Percentiles rank a stretch among this genome's conserved stretches.
Evolutionary conservation across 2,888 invertebrate genomes (phyloP).

Genomic region (Zygogramma bicolorata): DNA sequence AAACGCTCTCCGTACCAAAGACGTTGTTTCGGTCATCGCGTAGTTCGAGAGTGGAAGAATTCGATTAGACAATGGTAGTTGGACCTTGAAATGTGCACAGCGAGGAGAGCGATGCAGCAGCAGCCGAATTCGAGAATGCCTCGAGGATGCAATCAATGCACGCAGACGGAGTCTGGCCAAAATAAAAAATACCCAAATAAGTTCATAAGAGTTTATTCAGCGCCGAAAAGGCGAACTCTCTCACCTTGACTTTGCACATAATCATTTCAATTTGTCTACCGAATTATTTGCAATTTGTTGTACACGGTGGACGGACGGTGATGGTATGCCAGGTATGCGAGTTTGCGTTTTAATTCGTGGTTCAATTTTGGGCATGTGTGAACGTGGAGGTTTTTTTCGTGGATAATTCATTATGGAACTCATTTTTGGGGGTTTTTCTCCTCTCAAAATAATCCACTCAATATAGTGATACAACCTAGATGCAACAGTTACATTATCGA

Average conservation of each 20-base stretch:
- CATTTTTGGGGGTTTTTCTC: too few species aligned
- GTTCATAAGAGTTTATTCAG: conserved; percentile 58
- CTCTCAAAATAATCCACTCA: too few species aligned
- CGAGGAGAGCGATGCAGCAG: conserved; percentile 19
- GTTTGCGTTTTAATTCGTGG: not conserved
- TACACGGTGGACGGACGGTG: not conserved
- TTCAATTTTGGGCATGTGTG: too few species aligned
- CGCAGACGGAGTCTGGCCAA: conserved; percentile 59
- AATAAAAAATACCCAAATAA: conserved; percentile 57
- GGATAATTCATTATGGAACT: too few species aligned
- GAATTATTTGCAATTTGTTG: conserved; percentile 19
- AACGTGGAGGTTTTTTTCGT: too few species aligned
- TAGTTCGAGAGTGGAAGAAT: conserved; percentile 15
- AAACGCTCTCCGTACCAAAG: not conserved
- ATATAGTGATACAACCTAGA: too few species aligned
- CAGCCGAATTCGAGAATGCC: conserved; percentile 59
- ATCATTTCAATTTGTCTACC: conserved; percentile 55
- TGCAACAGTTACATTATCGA: too few species aligned
- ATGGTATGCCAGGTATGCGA: not conserved
- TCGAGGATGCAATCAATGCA: conserved; percentile 66
- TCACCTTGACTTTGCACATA: conserved; percentile 58
- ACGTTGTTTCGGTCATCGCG: not conserved
- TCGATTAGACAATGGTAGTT: conserved; percentile 49
- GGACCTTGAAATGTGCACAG: conserved; percentile 55
- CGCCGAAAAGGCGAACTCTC: conserved; percentile 54